These are phyloP conservation scores for Leptinotarsa defecta DNA, from an alignment of 1,140 invertebrate genomes.

Conservation along the genomic window DNA sequence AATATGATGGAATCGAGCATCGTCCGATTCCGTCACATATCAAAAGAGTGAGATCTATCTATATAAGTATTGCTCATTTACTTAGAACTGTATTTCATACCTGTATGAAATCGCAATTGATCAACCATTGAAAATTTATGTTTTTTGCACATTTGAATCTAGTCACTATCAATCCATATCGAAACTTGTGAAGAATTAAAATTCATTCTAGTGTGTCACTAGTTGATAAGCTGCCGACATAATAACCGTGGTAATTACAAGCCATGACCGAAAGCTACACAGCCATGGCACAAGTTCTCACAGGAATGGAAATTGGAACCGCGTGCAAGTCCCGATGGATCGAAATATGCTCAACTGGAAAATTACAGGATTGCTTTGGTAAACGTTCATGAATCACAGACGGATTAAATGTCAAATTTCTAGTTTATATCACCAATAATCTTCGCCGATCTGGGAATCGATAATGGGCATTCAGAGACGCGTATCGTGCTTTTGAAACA, in stretches of 20 bases:
- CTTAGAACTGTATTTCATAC: too few species aligned
- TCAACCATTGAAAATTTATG: too few species aligned
- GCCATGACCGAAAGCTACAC: slow-evolving; percentile 7
- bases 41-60: too few species aligned
- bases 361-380: slow-evolving; percentile 9
- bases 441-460: not conserved
- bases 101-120: too few species aligned
- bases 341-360: slow-evolving; percentile 18
- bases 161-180: too few species aligned
- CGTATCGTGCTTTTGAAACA: slow-evolving; percentile 9
- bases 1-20: too few species aligned
- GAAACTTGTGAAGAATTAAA: not conserved
- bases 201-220: not conserved
- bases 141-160: too few species aligned
- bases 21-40: too few species aligned
- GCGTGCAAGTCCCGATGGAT: slow-evolving; percentile 11
- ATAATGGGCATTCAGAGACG: slow-evolving; percentile 6
- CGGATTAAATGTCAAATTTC: not conserved
- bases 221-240: slow-evolving; percentile 3
- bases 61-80: too few species aligned
- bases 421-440: slow-evolving; percentile 8
- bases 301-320: not conserved
- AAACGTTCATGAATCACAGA: not conserved
- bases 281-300: not conserved
- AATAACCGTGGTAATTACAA: slow-evolving; percentile 9